A percentile compares a stretch with the other conserved stretches of the same genome.
Evolutionary conservation across 2,113 vertebrate genomes (phyloP).

Genomic region (Chroicocephalus ridibundus): DNA sequence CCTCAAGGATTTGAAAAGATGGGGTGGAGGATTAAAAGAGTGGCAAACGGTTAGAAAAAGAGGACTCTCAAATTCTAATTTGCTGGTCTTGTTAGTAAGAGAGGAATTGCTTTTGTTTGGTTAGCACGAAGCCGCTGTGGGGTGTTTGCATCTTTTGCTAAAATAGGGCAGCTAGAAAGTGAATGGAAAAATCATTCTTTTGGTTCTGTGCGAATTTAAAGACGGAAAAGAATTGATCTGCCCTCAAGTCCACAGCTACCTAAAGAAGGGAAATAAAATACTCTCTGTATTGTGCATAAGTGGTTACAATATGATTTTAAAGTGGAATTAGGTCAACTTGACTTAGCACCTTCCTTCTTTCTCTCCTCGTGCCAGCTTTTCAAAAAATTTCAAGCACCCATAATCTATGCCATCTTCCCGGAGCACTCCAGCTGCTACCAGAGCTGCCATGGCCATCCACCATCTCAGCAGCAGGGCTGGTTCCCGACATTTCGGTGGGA

Average conservation of each 20-base stretch:
- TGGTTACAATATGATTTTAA: neutral
- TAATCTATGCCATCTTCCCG: neutral
- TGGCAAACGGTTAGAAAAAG: neutral
- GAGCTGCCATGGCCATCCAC: neutral
- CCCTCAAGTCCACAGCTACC: neutral
- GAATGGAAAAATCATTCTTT: neutral
- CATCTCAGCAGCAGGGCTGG: neutral
- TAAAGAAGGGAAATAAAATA: neutral
- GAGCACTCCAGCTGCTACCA: neutral
- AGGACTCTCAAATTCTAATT: neutral
- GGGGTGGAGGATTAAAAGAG: neutral
- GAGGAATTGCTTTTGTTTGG: neutral
- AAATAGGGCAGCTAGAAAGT: neutral
- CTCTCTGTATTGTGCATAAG: neutral
- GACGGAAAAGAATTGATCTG: neutral
- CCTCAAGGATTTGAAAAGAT: slow-evolving; percentile 48
- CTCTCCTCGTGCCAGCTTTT: neutral
- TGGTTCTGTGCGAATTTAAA: slow-evolving; percentile 17
- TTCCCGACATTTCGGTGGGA: neutral
- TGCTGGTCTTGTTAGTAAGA: neutral
- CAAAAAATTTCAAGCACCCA: neutral
- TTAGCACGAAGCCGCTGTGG: neutral
- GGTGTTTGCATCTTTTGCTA: neutral
- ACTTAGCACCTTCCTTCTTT: neutral
- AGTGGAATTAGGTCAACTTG: neutral